Evolutionary conservation across 2,113 vertebrate genomes (phyloP).

Genomic region (Strigops habroptila): DNA sequence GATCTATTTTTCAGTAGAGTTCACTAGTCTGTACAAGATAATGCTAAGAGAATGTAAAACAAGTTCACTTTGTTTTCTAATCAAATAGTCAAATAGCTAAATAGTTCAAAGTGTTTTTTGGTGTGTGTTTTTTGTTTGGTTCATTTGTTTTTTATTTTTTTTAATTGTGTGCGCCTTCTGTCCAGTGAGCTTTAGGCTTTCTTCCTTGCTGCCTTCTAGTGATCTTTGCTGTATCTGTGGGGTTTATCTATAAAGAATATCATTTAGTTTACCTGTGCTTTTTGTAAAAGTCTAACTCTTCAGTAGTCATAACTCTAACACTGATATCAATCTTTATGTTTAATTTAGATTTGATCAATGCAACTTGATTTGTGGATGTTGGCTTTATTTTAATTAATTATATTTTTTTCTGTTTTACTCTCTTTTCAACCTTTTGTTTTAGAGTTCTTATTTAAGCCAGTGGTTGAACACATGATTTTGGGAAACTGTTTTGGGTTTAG

Average conservation of each 20-base stretch:
- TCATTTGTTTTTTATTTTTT: not conserved
- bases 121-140: not conserved
- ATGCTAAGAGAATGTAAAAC: not conserved
- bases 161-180: not conserved
- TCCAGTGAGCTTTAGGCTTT: not conserved
- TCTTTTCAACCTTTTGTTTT: not conserved
- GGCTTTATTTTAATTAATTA: not conserved
- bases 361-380: not conserved
- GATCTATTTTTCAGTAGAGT: not conserved
- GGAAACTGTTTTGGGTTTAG: not conserved
- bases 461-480: not conserved
- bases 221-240: not conserved
- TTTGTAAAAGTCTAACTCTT: not conserved
- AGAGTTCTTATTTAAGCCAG: not conserved
- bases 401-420: not conserved
- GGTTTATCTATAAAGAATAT: not conserved
- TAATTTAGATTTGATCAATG: not conserved
- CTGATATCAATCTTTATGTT: not conserved
- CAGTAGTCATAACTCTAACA: not conserved
- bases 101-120: not conserved
- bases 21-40: not conserved
- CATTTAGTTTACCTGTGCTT: not conserved
- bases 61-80: not conserved
- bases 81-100: not conserved
- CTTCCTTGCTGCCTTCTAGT: not conserved